Conservation (phyloP, 2,888 invertebrate species). For the Seira sanloemensis region DNA sequence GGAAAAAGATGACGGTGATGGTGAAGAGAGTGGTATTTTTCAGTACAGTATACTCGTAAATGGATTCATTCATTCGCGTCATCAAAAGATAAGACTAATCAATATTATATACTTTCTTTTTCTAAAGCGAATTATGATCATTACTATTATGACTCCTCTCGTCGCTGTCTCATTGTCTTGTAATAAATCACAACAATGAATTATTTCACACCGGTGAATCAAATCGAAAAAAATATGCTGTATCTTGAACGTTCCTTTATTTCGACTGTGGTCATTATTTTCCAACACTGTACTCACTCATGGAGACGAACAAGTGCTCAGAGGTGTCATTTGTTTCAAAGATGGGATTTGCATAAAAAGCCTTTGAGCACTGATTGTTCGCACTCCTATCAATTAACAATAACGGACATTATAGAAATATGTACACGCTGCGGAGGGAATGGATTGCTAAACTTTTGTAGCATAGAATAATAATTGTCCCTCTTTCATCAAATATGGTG, state of each 20-base stretch:
- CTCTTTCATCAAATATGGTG: neutral
- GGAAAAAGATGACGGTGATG: neutral
- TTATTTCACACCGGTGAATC: slow-evolving; percentile 50
- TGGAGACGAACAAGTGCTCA: neutral
- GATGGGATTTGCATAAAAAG: neutral
- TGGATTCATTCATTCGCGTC: neutral
- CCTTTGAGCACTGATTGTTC: neutral
- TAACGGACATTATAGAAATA: too few species aligned
- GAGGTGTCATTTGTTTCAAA: neutral
- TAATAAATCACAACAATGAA: slow-evolving; percentile 53
- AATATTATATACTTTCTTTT: slow-evolving; percentile 53
- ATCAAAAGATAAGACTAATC: slow-evolving; percentile 53
- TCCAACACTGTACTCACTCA: neutral
- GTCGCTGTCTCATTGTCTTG: slow-evolving; percentile 56
- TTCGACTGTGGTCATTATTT: too few species aligned
- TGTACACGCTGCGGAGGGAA: too few species aligned
- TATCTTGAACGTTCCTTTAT: neutral
- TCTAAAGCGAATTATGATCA: slow-evolving; percentile 40
- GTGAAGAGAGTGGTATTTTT: neutral
- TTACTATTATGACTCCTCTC: slow-evolving; percentile 35
- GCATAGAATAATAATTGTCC: neutral
- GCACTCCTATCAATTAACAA: neutral
- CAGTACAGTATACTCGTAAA: neutral
- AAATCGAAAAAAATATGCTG: slow-evolving; percentile 18
- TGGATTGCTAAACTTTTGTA: neutral